Percentiles rank a stretch among this genome's conserved stretches.
phyloP scores from a whole-genome alignment of 2,113 vertebrate species.

The Cryptotis parvus region DNA sequence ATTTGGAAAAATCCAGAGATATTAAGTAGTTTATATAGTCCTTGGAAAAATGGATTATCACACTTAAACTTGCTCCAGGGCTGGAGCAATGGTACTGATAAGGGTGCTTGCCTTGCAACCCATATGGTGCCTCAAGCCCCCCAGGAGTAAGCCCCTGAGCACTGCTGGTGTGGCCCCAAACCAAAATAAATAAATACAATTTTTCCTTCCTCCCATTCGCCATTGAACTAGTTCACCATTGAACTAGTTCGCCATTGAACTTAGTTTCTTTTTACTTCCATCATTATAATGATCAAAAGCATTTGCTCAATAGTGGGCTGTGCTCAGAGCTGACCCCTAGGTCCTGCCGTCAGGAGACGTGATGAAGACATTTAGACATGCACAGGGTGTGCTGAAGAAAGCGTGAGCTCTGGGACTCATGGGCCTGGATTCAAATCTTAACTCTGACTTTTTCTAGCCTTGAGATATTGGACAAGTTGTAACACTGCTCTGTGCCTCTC shows the following conservation, averaged over 20 bases:
- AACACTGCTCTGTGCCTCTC: slow-evolving; percentile 11
- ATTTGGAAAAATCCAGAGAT: neutral
- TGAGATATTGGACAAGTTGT: neutral
- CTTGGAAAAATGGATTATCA: neutral
- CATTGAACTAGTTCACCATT: no score
- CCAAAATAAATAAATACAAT: no score
- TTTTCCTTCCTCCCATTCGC: neutral
- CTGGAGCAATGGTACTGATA: no score
- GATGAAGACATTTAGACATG: neutral
- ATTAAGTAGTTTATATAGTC: neutral
- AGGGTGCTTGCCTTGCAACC: no score
- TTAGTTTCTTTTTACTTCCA: no score
- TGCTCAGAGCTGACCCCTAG: neutral
- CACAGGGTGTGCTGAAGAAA: neutral
- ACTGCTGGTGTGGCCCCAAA: no score
- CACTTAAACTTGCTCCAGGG: neutral
- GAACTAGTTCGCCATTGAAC: no score
- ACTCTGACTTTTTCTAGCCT: neutral
- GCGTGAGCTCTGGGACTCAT: neutral
- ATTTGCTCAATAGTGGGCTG: neutral
- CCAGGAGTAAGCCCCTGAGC: no score
- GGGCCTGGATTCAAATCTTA: neutral
- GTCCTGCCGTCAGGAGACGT: neutral
- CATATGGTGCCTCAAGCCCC: no score
- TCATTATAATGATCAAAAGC: neutral